Percentiles rank a stretch among this genome's conserved stretches.
Conservation (phyloP, 1,140 invertebrate genomes). For the Mya arenaria region DNA sequence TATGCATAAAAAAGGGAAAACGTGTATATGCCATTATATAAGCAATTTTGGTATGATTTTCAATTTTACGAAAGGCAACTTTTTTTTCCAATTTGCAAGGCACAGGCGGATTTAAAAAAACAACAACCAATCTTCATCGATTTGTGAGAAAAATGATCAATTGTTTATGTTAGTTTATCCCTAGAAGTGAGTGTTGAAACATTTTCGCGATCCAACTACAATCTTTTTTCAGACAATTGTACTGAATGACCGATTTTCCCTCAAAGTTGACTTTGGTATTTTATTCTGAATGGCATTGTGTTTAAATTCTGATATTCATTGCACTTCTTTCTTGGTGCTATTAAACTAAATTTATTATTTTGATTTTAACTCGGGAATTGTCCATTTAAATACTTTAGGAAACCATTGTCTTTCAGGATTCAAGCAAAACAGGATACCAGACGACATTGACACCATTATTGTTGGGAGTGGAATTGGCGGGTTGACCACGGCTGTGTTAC, state of each 20-base stretch:
- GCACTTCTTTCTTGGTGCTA: neutral
- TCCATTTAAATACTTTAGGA: neutral
- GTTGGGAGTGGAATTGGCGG: slow-evolving; percentile 81
- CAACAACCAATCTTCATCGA: too few relatives aligned
- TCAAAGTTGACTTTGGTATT: neutral
- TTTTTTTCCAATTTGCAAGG: too few relatives aligned
- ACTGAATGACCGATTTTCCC: neutral
- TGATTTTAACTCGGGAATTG: neutral
- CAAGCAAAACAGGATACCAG: slow-evolving; percentile 66
- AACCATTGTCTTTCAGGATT: slow-evolving; percentile 72
- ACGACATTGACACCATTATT: slow-evolving; percentile 79
- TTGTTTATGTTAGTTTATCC: too few relatives aligned
- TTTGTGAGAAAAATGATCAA: too few relatives aligned
- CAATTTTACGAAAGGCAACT: too few relatives aligned
- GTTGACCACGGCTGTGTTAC: slow-evolving; percentile 75
- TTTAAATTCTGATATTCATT: neutral
- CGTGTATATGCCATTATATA: too few relatives aligned
- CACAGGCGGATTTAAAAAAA: too few relatives aligned
- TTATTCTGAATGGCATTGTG: neutral
- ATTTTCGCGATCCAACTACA: too few relatives aligned
- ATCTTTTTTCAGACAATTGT: too few relatives aligned
- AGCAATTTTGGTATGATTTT: too few relatives aligned
- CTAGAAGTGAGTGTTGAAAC: too few relatives aligned
- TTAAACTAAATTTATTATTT: neutral
- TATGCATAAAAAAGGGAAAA: too few relatives aligned